These are phyloP conservation scores for Coreius guichenoti DNA, from an alignment of 2,797 vertebrate species.

Conservation along the genomic window DNA sequence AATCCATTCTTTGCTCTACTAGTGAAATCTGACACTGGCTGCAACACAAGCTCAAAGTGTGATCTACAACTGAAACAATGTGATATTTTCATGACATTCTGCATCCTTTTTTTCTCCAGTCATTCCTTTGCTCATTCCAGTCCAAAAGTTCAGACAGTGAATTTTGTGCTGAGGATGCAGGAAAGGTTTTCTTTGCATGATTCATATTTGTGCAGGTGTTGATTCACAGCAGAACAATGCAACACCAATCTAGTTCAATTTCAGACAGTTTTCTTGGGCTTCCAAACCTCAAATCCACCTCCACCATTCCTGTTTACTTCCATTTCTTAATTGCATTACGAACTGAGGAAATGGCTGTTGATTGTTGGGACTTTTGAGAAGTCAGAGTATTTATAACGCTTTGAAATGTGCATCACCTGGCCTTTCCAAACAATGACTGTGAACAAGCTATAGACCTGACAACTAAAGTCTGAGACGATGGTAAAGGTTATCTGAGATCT, in stretches of 20 bases:
- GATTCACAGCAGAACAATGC: not conserved
- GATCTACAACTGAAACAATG: too few relatives aligned
- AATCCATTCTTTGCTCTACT: not conserved
- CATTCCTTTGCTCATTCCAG: not conserved
- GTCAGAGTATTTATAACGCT: not conserved
- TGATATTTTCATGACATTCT: not conserved
- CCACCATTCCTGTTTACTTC: not conserved
- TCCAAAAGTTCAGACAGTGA: not conserved
- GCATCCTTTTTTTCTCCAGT: not conserved
- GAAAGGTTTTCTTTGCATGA: not conserved
- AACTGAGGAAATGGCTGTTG: not conserved
- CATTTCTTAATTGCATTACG: not conserved
- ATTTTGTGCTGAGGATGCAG: not conserved
- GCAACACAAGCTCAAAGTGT: not conserved
- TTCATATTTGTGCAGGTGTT: not conserved
- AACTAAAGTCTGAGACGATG: not conserved
- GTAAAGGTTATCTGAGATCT: slow-evolving; percentile 6
- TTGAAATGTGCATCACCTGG: slow-evolving; percentile 4
- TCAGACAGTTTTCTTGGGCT: not conserved
- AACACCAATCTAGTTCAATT: not conserved
- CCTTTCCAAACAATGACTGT: slow-evolving; percentile 3
- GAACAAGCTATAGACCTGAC: not conserved
- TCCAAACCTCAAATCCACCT: not conserved
- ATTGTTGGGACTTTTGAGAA: slow-evolving; percentile 11
- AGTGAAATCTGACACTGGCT: not conserved